Evolutionary conservation across 2,797 vertebrate genomes (phyloP), one percentile per base, ranked within the genome.

Genomic region (Babyrousa celebensis): DNA sequence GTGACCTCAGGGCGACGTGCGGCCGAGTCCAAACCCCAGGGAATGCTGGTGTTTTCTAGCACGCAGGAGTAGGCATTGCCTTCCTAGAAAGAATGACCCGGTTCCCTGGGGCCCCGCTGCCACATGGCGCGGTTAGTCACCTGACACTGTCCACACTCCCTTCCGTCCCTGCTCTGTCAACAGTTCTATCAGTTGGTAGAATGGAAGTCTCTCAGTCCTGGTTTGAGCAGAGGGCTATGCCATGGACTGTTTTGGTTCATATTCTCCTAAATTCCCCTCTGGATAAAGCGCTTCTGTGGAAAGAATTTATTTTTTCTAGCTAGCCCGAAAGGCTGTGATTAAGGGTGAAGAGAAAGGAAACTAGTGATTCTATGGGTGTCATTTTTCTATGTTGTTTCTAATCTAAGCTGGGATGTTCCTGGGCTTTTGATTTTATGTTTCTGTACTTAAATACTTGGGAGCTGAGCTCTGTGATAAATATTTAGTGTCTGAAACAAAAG

Each of bases 401-500:
- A 65, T 60, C n/a, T 85, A 92, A 75, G 40, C 36, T 67, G 79
- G 84, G 63, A 36, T 83, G 36, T 86, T 63, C 32, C 63, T 84
- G n/a, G 79, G 21, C 54, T 2, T 95, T 88, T n/a, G 3, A 0
- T 65, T 60, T 67, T 60, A 48, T 48, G 20, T 92, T 95, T 80
- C 77, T 89, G 21, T 77, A 7, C 52, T 96, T 79, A 8, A 58
- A 68, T 60, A 62, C 80, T 43, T 36, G 65, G 71, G 62, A 84
- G 60, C 79, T 78, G 85, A 85, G 60, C 40, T 92, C 82, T 86
- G 56, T 85, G 58, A 78, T 85, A 96, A 86, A 91, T 74, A 71
- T 17, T 70, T 63, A 84, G 17, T 56, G 36, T 93, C 74, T 89
- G 72, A 91, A 85, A 79, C 56, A 52, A 40, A 92, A 94, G 72